Evolutionary conservation across 2,113 vertebrate genomes (phyloP), one percentile per base, ranked within the genome.

Genomic region (Aphelocoma coerulescens): DNA sequence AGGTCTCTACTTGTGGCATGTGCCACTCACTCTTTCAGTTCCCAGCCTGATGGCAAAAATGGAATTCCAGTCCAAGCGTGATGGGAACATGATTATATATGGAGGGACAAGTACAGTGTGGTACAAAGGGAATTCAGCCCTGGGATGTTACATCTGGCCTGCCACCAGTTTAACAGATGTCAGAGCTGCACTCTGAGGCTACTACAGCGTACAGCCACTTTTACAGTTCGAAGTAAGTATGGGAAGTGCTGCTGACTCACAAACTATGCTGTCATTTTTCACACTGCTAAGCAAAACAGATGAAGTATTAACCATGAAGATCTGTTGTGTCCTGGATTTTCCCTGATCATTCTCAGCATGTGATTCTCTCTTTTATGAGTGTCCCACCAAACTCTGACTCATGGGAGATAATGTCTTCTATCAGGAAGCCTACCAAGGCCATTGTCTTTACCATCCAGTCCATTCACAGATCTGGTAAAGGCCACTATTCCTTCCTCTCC

Each of bases 21-120:
- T 80, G 89, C 93, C 73, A n/a, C 83, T 92, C 78, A 46, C 82
- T 84, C 88, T 72, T 88, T 49, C 91, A 69, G 61, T 41, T 95
- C 92, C 94, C 88, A 89, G 66, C 54, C 81, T 15, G 44, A 66
- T 14, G 74, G 93, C 83, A 96, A 95, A 97, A 96, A 89, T 12
- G 46, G 48, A 84, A 91, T 22, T 88, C 49, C 75, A 54, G 20
- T 59, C 89, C 91, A 78, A 95, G 75, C 2, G 0, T 18, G 73
- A 82, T 46, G 61, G 67, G 39, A 61, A 27, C 32, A 15, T 5
- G 33, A 30, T 62, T 21, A 0, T 68, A 30, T 35, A 71, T 11
- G 76, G 62, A 69, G 46, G 85, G 75, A 78, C 67, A 88, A 92
- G 14, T 54, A 85, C 88, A 76, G 73, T 6, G 41, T 6, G 72